Conservation (phyloP, 2,113 vertebrate genomes). For the Ammospiza nelsoni region DNA sequence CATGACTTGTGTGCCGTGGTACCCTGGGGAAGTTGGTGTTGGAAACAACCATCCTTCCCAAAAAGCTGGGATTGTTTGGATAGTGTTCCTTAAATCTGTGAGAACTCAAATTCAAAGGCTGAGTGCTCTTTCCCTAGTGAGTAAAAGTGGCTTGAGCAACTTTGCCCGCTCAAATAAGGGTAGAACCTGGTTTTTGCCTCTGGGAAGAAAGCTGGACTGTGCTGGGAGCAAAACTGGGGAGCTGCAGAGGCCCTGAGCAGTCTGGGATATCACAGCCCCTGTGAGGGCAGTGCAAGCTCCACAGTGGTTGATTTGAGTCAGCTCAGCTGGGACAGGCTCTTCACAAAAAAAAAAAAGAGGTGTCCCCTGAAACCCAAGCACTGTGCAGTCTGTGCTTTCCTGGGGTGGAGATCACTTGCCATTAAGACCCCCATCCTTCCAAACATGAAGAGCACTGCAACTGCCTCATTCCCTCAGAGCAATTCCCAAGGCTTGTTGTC, state of each 20-base stretch:
- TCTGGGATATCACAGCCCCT: neutral
- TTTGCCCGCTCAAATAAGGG: neutral
- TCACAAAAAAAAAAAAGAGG: neutral
- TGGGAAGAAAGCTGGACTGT: neutral
- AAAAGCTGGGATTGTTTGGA: neutral
- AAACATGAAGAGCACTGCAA: neutral
- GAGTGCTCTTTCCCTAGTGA: neutral
- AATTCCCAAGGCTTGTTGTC: neutral
- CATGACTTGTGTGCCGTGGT: rapidly evolving
- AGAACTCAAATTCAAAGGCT: neutral
- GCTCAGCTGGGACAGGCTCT: neutral
- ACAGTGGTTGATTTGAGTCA: neutral
- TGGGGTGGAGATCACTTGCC: neutral
- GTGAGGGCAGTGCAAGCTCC: neutral
- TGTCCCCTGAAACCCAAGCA: neutral
- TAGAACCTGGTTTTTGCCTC: neutral
- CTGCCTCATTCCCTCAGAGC: neutral
- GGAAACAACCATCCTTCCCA: neutral
- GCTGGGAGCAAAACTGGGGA: neutral
- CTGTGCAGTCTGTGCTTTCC: neutral
- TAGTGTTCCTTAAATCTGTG: neutral
- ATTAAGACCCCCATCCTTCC: neutral
- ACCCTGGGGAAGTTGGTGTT: neutral
- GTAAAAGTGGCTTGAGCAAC: neutral
- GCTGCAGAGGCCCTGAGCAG: neutral